These are phyloP conservation scores for Chondrilla cf. caribensis DNA, from an alignment of 37 sponge, comb jelly and placozoan species.

Conservation along the genomic window DNA sequence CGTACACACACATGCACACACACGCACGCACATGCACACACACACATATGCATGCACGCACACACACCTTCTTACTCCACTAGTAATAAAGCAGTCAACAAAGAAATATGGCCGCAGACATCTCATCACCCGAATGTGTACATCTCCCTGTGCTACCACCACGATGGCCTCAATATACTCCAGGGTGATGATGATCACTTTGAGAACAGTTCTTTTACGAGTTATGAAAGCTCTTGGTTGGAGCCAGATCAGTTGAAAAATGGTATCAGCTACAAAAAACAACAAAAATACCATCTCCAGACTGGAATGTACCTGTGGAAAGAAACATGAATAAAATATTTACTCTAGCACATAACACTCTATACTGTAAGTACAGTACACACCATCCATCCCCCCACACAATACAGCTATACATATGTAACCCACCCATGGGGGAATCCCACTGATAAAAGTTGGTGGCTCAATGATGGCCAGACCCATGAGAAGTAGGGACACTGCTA, in stretches of 20 bases:
- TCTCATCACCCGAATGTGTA: conserved; percentile 66
- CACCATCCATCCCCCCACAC: no score
- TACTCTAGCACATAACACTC: conserved; percentile 43
- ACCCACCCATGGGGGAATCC: background rate
- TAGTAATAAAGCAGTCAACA: conserved; percentile 63
- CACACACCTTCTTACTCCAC: conserved; percentile 68
- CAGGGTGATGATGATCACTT: conserved; percentile 44
- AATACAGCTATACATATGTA: no score
- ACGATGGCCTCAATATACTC: conserved; percentile 55
- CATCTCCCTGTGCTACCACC: conserved; percentile 28
- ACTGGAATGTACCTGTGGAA: conserved; percentile 27
- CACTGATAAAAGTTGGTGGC: conserved; percentile 32
- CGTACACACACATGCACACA: background rate
- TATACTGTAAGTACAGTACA: conserved; percentile 36
- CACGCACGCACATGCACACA: background rate
- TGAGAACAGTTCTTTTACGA: conserved; percentile 39
- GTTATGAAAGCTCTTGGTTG: conserved; percentile 38
- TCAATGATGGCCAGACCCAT: conserved; percentile 71
- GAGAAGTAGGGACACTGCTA: conserved; percentile 40
- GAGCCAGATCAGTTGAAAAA: conserved; percentile 55
- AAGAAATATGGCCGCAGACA: conserved; percentile 70
- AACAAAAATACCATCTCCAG: conserved; percentile 50
- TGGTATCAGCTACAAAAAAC: conserved; percentile 31
- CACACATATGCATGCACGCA: conserved; percentile 12
- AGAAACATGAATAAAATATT: conserved; percentile 27